Percentiles rank a stretch among this genome's conserved stretches.
Evolutionary conservation across 1,140 invertebrate species (phyloP).

Genomic region (Drosophila subobscura): DNA sequence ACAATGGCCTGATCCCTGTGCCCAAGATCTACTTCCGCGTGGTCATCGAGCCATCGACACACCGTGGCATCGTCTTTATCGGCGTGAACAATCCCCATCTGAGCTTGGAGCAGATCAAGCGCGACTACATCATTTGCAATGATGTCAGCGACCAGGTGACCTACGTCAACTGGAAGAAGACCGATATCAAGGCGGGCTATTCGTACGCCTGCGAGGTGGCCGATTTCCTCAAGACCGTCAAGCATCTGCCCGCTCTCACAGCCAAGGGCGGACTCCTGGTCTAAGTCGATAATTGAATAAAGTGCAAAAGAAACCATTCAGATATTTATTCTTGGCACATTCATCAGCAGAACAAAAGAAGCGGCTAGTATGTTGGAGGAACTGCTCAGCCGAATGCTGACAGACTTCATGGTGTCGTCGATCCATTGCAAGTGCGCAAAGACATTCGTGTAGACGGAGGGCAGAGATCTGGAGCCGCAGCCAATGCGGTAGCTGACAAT

Average conservation of each 20-base stretch:
- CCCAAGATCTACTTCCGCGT: conserved; percentile 87
- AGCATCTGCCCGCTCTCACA: conserved; percentile 74
- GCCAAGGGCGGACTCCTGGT: conserved; percentile 69
- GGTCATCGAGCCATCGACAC: conserved; percentile 84
- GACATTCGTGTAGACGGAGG: conserved; percentile 58
- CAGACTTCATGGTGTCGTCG: not conserved
- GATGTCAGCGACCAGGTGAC: conserved; percentile 84
- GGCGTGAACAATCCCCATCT: conserved; percentile 87
- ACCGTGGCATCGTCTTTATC: conserved; percentile 85
- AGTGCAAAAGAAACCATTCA: conserved; percentile 11
- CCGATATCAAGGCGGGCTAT: conserved; percentile 85
- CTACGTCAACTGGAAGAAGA: conserved; percentile 85
- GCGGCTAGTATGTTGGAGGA: not conserved
- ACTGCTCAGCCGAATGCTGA: not conserved
- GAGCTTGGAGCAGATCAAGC: conserved; percentile 67
- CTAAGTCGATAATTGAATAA: conserved; percentile 43
- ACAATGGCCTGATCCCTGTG: conserved; percentile 84
- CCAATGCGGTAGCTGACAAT: conserved; percentile 52
- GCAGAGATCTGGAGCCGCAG: conserved; percentile 35
- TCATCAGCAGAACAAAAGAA: not conserved
- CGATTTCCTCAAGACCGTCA: conserved; percentile 86
- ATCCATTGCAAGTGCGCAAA: conserved; percentile 49
- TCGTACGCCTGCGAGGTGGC: conserved; percentile 87
- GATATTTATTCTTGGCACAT: conserved; percentile 14
- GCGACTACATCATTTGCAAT: conserved; percentile 84